These are phyloP conservation scores for Odontomyia ornata DNA, from an alignment of 2,888 invertebrate genomes.

Conservation along the genomic window DNA sequence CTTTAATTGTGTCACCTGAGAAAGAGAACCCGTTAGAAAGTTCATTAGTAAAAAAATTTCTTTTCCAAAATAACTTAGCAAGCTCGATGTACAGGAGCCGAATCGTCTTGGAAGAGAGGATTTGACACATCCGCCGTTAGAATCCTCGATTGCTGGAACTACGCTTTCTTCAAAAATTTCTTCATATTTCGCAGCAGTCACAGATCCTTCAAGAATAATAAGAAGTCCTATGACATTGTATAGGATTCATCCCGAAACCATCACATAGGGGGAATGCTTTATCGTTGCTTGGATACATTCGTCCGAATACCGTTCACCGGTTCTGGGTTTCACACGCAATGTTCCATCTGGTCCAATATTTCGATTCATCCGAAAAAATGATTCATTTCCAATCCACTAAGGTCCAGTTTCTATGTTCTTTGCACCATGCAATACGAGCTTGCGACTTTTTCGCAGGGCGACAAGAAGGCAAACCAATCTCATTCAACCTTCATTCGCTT, in stretches of 20 bases:
- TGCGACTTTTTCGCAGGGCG: conserved; percentile 4
- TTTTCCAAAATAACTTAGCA: not conserved
- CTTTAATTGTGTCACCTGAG: conserved; percentile 4
- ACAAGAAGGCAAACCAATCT: not conserved
- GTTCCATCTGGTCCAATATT: no score
- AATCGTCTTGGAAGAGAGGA: no score
- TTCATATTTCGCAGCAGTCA: not conserved
- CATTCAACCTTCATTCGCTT: not conserved
- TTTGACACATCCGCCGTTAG: no score
- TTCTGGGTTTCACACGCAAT: not conserved
- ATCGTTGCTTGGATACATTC: no score
- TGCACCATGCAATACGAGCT: conserved; percentile 1
- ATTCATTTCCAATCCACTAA: no score
- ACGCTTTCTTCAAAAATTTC: not conserved
- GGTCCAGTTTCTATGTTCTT: conserved; percentile 1
- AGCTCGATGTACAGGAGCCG: not conserved
- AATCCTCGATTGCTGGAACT: no score
- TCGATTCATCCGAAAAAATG: no score
- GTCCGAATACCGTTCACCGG: not conserved
- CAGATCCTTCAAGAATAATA: conserved; percentile 11
- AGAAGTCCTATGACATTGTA: not conserved
- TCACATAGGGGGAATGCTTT: no score
- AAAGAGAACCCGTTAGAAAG: not conserved
- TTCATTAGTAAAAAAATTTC: no score
- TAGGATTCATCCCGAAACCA: not conserved